phyloP scores from a whole-genome alignment of 2,797 vertebrate genomes.

The Lutjanus campechanus region DNA sequence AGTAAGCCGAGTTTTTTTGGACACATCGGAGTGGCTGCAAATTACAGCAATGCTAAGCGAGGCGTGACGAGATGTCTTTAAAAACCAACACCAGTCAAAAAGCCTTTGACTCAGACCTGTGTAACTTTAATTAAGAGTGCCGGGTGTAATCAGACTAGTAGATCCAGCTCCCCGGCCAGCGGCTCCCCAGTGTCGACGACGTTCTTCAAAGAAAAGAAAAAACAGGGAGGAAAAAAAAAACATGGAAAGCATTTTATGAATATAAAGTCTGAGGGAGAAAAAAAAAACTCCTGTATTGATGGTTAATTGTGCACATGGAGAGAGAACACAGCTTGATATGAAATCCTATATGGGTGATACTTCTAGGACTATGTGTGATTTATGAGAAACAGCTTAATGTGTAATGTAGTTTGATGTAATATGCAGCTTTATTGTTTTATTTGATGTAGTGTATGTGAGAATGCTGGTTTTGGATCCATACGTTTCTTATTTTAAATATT shows the following conservation, averaged over 20 bases:
- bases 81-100: constrained; percentile 83
- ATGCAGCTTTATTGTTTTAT: neutral
- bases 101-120: constrained; percentile 82
- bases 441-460: neutral
- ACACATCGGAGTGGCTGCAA: constrained; percentile 79
- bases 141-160: constrained; percentile 78
- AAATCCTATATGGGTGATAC: constrained; percentile 9
- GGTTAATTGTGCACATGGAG: constrained; percentile 55
- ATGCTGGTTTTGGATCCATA: neutral
- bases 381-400: neutral
- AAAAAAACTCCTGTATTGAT: constrained; percentile 50
- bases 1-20: constrained; percentile 64
- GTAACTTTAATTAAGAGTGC: constrained; percentile 84
- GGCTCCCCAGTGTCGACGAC: constrained; percentile 68
- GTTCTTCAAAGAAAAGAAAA: constrained; percentile 68
- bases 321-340: constrained; percentile 26
- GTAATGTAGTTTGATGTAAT: constrained; percentile 9
- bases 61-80: constrained; percentile 83
- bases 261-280: constrained; percentile 53
- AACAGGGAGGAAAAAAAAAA: constrained; percentile 25
- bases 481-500: neutral
- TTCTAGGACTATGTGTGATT: neutral
- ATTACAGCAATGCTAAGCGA: constrained; percentile 82
- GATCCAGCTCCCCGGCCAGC: constrained; percentile 74
- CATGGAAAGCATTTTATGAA: constrained; percentile 70